A percentile compares a stretch with the other conserved stretches of the same genome.
phyloP scores from a whole-genome alignment of 2,888 invertebrate genomes.

The Rhabditoides inermis region DNA sequence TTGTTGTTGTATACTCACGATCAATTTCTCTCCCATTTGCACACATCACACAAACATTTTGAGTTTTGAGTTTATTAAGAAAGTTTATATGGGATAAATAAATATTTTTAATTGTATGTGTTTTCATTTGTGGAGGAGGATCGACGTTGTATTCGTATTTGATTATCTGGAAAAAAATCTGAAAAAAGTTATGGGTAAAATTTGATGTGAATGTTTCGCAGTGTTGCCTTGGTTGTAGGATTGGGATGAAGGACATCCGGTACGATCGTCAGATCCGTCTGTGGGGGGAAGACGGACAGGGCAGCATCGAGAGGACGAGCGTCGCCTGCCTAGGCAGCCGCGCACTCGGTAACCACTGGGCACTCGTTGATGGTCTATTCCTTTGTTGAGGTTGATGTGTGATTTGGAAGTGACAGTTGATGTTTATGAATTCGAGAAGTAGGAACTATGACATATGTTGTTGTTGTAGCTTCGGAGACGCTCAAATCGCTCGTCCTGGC shows the following conservation, averaged over 20 bases:
- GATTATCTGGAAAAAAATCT: too few relatives aligned
- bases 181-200: too few relatives aligned
- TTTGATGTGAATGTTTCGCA: too few relatives aligned
- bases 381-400: not conserved
- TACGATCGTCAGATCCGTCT: conserved; percentile 75
- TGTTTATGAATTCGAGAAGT: not conserved
- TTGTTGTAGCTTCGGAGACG: conserved; percentile 66
- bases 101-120: too few relatives aligned
- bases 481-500: conserved; percentile 88
- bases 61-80: too few relatives aligned
- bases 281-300: conserved; percentile 98
- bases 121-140: too few relatives aligned
- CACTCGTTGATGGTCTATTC: not conserved
- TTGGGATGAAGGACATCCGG: conserved; percentile 23
- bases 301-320: conserved; percentile 75
- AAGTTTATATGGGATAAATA: too few relatives aligned
- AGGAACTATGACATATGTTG: not conserved
- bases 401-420: not conserved
- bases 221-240: not conserved
- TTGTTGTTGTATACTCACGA: too few relatives aligned
- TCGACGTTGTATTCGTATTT: too few relatives aligned
- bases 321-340: conserved; percentile 69
- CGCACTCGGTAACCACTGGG: conserved; percentile 15
- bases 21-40: too few relatives aligned
- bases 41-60: too few relatives aligned